Conservation (phyloP, 2,888 invertebrate species). For the Agrochola macilenta region DNA sequence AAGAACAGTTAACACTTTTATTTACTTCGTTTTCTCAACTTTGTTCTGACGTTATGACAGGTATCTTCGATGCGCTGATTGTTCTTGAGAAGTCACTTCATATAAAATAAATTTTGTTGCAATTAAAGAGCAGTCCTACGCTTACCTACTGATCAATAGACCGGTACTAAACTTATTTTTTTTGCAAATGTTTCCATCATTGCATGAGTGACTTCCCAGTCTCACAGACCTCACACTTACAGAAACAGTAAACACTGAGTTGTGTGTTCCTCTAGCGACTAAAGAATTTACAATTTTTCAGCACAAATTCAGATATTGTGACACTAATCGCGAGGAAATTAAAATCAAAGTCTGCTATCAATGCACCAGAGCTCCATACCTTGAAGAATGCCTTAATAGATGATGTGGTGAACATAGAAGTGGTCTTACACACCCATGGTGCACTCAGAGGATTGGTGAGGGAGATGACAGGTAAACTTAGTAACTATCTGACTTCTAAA, state of each 20-base stretch:
- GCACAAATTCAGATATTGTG: conserved; percentile 71
- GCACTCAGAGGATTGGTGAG: conserved; percentile 87
- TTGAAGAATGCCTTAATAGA: conserved; percentile 84
- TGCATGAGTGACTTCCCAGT: neutral
- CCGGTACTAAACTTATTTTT: neutral
- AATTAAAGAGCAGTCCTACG: neutral
- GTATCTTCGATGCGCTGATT: neutral
- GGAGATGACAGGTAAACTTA: conserved; percentile 83
- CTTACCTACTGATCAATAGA: conserved; percentile 9
- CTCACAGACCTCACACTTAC: neutral
- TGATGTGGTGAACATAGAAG: conserved; percentile 74
- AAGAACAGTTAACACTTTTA: neutral
- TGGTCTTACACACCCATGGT: conserved; percentile 80
- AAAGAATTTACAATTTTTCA: conserved; percentile 9
- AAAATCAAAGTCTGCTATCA: conserved; percentile 78
- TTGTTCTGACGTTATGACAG: neutral
- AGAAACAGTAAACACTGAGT: neutral
- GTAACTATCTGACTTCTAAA: neutral
- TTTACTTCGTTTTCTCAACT: neutral
- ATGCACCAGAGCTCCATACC: conserved; percentile 73
- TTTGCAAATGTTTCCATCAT: neutral
- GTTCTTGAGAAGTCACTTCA: neutral
- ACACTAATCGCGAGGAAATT: conserved; percentile 76
- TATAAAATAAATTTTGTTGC: conserved; percentile 36
- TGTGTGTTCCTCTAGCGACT: neutral